Base-by-base conservation (phyloP, 2,797 vertebrate genomes). In the Botia kubotai region DNA sequence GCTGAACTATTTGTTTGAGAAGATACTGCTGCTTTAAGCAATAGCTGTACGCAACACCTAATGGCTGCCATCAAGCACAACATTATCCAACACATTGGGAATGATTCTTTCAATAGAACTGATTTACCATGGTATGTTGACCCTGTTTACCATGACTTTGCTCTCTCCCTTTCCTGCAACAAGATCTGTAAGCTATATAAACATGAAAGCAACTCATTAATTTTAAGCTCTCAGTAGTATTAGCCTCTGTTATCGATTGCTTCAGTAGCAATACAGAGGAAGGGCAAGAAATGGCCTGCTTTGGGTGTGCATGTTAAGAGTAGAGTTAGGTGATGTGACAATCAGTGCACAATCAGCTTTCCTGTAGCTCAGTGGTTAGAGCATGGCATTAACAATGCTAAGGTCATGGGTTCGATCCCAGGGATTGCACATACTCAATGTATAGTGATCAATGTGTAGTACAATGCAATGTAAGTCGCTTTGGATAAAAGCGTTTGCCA, bases 1-100 rank as follows among this genome's bases (percentile, higher is more conserved):
- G 43, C 65, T 67, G 60, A 21, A 23, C 74, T 72, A 77, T 75
- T 84, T 82, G 14, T 58, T 65, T 19, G 60, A 68, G 77, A 29
- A 75, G 36, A 71, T 58, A 21, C 33, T 60, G 29, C 7, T 14
- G 43, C 50, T 65, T 71, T 72, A 33, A 77, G 62, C 17, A 72
- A 71, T 19, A 63, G 36, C 53, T 53, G 53, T 33, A 33, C 33
- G 33, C 33, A 33, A 3, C 3, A 33, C 76, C 62, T 26, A 66
- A 16, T 14, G 12, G 14, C 26, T 62, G 21, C 33, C 14, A 62
- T 72, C 63, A 68, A 50, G 48, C 13, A 43, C 39, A 60, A 36
- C 13, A n/a, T 72, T 48, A n/a, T 57, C 17, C 43, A 50, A 39
- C 33, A 21, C 57, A 53, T n/a, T 23, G 67, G 13, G 4, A 60